Evolutionary conservation across 1,140 invertebrate species (phyloP).

Genomic region (Teleopsis dalmanni): DNA sequence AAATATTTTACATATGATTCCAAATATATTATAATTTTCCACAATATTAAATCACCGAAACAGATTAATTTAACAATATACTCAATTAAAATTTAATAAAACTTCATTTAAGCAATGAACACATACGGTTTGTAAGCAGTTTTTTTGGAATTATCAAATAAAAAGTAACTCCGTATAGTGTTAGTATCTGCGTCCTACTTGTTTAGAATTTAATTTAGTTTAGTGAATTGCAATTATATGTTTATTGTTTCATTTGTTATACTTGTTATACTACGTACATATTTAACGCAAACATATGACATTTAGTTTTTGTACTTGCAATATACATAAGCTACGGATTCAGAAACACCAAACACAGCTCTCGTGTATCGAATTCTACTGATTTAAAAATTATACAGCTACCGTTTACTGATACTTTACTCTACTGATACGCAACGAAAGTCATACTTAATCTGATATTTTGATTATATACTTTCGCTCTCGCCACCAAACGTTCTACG

Average conservation of each 20-base stretch:
- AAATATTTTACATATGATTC: too few species aligned
- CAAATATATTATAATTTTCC: too few species aligned
- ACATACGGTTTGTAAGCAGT: constrained; percentile 6
- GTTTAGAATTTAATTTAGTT: background rate
- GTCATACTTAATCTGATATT: background rate
- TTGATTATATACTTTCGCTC: constrained; percentile 2
- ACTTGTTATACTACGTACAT: background rate
- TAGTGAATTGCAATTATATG: background rate
- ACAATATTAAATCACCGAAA: too few species aligned
- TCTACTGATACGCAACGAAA: background rate
- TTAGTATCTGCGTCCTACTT: background rate
- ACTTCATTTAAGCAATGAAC: constrained; percentile 8
- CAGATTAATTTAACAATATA: too few species aligned
- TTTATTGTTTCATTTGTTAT: background rate
- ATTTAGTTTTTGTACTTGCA: background rate
- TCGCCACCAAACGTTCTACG: too few species aligned
- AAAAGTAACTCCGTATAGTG: background rate
- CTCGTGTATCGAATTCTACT: background rate
- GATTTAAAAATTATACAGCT: background rate
- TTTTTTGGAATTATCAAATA: constrained; percentile 1
- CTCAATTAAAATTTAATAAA: too few species aligned
- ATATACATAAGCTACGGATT: background rate
- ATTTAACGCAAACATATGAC: too few species aligned
- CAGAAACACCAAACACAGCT: background rate
- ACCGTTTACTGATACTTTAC: background rate